Percentiles rank a stretch among this genome's conserved stretches.
Evolutionary conservation across 2,113 vertebrate species (phyloP).

Genomic region (Triplophysa rosa): DNA sequence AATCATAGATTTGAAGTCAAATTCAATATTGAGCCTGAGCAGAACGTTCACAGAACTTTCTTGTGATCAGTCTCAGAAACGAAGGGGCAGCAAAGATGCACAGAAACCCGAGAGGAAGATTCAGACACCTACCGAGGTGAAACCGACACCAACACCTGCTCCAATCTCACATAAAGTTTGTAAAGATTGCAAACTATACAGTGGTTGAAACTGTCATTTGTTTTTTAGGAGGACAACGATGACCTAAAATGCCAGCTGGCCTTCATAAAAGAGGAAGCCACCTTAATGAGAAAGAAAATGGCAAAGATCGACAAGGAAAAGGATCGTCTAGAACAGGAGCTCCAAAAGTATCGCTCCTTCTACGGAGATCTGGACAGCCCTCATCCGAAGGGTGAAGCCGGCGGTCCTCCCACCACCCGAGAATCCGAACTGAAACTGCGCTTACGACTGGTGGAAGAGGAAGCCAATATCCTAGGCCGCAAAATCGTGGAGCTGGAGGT

Average conservation of each 20-base stretch:
- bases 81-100: conserved; percentile 91
- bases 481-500: conserved; percentile 97
- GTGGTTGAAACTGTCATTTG: conserved; percentile 9
- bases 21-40: neutral
- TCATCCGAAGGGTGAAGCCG: conserved; percentile 92
- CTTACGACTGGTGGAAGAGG: conserved; percentile 92
- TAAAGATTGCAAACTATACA: too few relatives aligned
- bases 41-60: neutral
- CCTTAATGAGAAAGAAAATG: conserved; percentile 95
- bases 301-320: conserved; percentile 97
- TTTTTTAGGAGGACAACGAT: conserved; percentile 88
- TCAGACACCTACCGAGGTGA: conserved; percentile 89
- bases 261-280: conserved; percentile 93
- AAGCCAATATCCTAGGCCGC: conserved; percentile 94
- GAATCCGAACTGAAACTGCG: conserved; percentile 95
- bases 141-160: conserved; percentile 20
- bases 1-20: neutral
- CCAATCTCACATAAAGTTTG: neutral
- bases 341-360: conserved; percentile 94
- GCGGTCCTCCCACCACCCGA: conserved; percentile 91
- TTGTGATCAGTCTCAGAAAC: conserved; percentile 81
- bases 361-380: conserved; percentile 95
- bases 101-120: conserved; percentile 90
- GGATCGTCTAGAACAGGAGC: conserved; percentile 89
- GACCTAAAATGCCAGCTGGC: conserved; percentile 95